Evolutionary conservation across 1,140 invertebrate genomes (phyloP).

Genomic region (Coelopa frigida): DNA sequence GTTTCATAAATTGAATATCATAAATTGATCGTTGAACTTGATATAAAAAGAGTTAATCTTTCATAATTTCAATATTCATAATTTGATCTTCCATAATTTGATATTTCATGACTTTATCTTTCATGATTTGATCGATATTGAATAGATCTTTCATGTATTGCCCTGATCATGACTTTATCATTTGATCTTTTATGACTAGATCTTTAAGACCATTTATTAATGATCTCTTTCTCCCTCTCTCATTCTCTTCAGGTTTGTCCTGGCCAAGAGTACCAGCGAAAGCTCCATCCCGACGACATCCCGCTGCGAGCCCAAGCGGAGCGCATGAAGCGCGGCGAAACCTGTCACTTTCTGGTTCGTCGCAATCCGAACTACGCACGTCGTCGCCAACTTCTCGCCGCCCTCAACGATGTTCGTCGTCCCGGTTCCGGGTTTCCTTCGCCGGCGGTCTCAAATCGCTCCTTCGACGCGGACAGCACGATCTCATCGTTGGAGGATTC

Average conservation of each 20-base stretch:
- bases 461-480: conserved; percentile 12
- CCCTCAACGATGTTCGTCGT: conserved; percentile 31
- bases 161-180: too few relatives aligned
- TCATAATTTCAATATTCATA: too few relatives aligned
- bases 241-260: conserved; percentile 50
- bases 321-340: conserved; percentile 55
- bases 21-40: too few relatives aligned
- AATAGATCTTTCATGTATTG: too few relatives aligned
- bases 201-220: too few relatives aligned
- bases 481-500: conserved; percentile 17
- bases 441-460: conserved; percentile 1
- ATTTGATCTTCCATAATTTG: too few relatives aligned
- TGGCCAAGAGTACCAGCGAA: conserved; percentile 71
- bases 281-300: conserved; percentile 76
- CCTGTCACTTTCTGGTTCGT: conserved; percentile 69
- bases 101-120: too few relatives aligned
- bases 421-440: background rate
- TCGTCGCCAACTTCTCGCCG: conserved; percentile 34
- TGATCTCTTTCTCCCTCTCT: conserved; percentile 6
- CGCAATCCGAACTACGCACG: conserved; percentile 63
- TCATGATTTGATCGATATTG: too few relatives aligned
- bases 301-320: conserved; percentile 75
- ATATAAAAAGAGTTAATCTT: too few relatives aligned
- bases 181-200: too few relatives aligned
- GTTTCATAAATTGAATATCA: too few relatives aligned